These are phyloP conservation scores for Meteorus cinctellus DNA, from an alignment of 2,888 invertebrate species.

Conservation along the genomic window DNA sequence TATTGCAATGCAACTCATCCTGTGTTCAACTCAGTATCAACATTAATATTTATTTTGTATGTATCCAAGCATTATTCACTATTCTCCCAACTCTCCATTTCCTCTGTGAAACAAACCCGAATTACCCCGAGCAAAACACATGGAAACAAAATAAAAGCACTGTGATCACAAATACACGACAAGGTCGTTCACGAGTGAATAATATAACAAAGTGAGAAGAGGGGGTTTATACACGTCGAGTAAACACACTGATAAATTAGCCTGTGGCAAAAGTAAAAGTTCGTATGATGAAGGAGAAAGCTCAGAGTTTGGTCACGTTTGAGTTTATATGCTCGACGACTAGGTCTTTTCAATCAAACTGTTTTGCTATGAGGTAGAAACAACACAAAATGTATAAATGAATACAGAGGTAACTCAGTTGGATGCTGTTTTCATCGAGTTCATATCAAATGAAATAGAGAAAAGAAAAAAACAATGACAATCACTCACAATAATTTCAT, in stretches of 20 bases:
- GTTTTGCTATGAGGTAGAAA: not conserved
- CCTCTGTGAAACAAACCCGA: too few relatives aligned
- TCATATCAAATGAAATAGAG: not conserved
- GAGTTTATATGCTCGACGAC: constrained; percentile 1
- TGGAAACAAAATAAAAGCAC: not conserved
- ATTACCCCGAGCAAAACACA: not conserved
- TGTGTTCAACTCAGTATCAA: too few relatives aligned
- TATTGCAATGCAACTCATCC: too few relatives aligned
- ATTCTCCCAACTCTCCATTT: too few relatives aligned
- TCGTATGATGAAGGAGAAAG: constrained; percentile 67
- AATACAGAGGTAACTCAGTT: not conserved
- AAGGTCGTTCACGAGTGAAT: constrained; percentile 23
- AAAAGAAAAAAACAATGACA: not conserved
- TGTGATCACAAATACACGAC: not conserved
- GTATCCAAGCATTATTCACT: too few relatives aligned
- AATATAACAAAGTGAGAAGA: constrained; percentile 3
- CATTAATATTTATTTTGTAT: too few relatives aligned
- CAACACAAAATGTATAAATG: not conserved
- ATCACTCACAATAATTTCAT: not conserved
- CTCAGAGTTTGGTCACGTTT: constrained; percentile 47
- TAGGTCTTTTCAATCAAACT: constrained; percentile 14
- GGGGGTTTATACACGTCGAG: constrained; percentile 40
- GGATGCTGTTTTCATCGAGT: not conserved
- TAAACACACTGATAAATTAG: constrained; percentile 58
- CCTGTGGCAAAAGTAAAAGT: constrained; percentile 72